These are phyloP conservation scores for Linyphia triangularis DNA, from an alignment of 2,888 invertebrate species.

Conservation along the genomic window DNA sequence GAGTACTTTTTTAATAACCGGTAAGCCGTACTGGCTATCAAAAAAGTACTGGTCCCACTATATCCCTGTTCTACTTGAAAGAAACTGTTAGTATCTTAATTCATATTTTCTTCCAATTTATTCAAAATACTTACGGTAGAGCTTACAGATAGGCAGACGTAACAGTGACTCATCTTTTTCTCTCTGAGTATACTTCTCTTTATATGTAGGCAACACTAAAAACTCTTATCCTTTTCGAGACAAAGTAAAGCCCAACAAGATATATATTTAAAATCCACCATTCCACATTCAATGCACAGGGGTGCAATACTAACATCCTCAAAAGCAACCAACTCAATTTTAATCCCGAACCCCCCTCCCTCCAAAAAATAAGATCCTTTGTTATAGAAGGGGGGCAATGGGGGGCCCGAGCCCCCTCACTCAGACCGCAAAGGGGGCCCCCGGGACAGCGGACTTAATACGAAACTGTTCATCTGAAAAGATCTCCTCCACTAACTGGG, in stretches of 20 bases:
- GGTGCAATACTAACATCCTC: background rate
- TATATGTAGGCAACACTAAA: background rate
- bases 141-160: no score
- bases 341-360: background rate
- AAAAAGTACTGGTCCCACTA: no score
- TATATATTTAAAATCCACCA: conserved; percentile 1
- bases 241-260: background rate
- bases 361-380: conserved; percentile 28
- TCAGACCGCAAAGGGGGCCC: conserved; percentile 59
- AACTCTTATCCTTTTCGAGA: background rate
- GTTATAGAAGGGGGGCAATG: background rate
- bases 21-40: no score
- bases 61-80: no score
- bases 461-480: conserved; percentile 60
- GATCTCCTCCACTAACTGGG: conserved; percentile 29
- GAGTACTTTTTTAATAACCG: no score
- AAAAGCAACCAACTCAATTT: background rate
- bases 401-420: conserved; percentile 14
- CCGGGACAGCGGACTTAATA: conserved; percentile 51
- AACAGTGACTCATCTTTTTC: no score
- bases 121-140: no score
- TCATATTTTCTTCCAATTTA: no score
- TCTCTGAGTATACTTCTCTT: no score
- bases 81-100: no score
- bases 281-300: background rate